Conservation (phyloP, 2,888 invertebrate species). For the Microchrysa polita region DNA sequence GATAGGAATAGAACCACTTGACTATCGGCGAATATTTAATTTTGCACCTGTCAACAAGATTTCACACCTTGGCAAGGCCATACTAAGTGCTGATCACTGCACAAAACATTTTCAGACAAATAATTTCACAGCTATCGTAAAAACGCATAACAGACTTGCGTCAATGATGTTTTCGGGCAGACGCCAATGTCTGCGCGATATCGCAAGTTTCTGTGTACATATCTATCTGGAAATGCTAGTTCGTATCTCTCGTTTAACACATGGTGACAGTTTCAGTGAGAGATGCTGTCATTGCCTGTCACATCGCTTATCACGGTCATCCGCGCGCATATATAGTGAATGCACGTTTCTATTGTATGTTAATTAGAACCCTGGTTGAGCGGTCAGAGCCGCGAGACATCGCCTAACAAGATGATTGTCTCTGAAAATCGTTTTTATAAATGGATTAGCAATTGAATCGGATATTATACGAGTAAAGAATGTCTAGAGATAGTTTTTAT, state of each 20-base stretch:
- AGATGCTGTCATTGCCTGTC: constrained; percentile 37
- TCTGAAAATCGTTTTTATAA: no score
- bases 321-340: no score
- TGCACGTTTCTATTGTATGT: constrained; percentile 38
- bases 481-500: no score
- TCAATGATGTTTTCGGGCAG: no score
- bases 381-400: neutral
- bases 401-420: neutral
- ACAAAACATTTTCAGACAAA: neutral
- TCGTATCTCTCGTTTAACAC: constrained; percentile 23
- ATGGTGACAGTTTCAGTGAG: constrained; percentile 37
- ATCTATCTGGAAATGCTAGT: constrained; percentile 7
- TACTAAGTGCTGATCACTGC: constrained; percentile 24
- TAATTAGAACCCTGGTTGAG: constrained; percentile 30
- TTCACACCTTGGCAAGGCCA: constrained; percentile 29
- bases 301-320: constrained; percentile 30
- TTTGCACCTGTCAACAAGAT: constrained; percentile 43
- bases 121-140: no score
- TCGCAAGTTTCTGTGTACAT: no score
- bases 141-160: no score
- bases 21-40: constrained; percentile 33
- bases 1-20: neutral
- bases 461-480: no score
- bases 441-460: no score
- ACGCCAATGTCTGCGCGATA: no score